A percentile compares a stretch with the other conserved stretches of the same genome.
Evolutionary conservation across 2,797 vertebrate genomes (phyloP).

Genomic region (Acanthurus lineatus): DNA sequence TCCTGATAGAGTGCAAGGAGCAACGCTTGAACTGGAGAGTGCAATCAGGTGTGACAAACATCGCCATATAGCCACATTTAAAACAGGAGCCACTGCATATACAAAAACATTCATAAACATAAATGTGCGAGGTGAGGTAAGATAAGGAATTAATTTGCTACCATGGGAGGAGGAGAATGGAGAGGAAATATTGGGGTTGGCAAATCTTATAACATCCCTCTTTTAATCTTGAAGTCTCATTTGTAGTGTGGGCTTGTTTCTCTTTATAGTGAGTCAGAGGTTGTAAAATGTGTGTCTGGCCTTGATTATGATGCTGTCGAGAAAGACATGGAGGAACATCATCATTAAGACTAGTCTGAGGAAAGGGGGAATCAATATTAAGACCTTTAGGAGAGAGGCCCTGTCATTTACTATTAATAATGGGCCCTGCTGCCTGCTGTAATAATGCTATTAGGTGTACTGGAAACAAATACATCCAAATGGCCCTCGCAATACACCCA

Average conservation of each 20-base stretch:
- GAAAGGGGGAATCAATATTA: constrained; percentile 73
- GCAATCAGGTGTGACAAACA: constrained; percentile 70
- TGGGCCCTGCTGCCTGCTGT: constrained; percentile 57
- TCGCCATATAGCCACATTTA: constrained; percentile 30
- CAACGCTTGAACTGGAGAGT: constrained; percentile 40
- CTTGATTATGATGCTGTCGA: constrained; percentile 64
- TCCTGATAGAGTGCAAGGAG: constrained; percentile 41
- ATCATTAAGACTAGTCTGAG: constrained; percentile 74
- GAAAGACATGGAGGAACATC: constrained; percentile 65
- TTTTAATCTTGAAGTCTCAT: constrained; percentile 57
- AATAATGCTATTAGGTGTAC: constrained; percentile 68
- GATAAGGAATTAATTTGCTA: constrained; percentile 42
- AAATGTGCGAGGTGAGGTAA: constrained; percentile 26
- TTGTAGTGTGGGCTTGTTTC: constrained; percentile 54
- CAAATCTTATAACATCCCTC: constrained; percentile 47
- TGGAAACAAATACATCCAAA: constrained; percentile 59
- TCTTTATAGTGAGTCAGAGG: constrained; percentile 53
- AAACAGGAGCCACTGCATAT: constrained; percentile 32
- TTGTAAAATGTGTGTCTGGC: constrained; percentile 68
- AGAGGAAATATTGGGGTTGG: constrained; percentile 39
- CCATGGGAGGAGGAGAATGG: constrained; percentile 29
- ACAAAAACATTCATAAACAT: constrained; percentile 44
- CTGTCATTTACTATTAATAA: constrained; percentile 81
- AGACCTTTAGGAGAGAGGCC: constrained; percentile 75
- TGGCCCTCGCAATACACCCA: constrained; percentile 27